phyloP scores from a whole-genome alignment of 64 coral and sea anemone genomes.

The Pachyseris speciosa region DNA sequence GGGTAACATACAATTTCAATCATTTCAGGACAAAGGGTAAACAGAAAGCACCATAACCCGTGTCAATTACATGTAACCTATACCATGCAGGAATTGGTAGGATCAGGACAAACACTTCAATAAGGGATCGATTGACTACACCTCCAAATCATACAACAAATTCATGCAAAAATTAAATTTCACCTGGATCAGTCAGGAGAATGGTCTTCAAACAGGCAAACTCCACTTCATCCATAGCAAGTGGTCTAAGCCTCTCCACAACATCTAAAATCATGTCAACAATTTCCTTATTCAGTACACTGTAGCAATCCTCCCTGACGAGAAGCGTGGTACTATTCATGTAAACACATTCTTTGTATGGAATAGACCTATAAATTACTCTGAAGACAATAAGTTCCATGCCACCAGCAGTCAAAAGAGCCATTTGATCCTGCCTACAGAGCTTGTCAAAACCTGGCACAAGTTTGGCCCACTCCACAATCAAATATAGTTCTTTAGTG shows the following conservation, averaged over 20 bases:
- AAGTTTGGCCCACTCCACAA: slow-evolving; percentile 97
- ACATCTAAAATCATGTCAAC: slow-evolving; percentile 93
- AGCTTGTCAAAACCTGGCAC: slow-evolving; percentile 92
- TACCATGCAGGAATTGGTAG: too few relatives aligned
- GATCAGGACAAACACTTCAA: too few relatives aligned
- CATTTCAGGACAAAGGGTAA: too few relatives aligned
- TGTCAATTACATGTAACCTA: too few relatives aligned
- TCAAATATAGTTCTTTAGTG: slow-evolving; percentile 81
- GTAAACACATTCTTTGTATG: slow-evolving; percentile 77
- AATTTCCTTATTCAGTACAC: slow-evolving; percentile 83
- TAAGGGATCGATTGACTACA: too few relatives aligned
- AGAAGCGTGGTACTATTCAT: slow-evolving; percentile 84
- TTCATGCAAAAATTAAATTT: neutral
- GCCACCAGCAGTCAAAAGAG: slow-evolving; percentile 81
- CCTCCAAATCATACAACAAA: neutral
- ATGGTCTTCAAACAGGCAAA: slow-evolving; percentile 97
- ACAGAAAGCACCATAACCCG: too few relatives aligned
- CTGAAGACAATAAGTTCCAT: slow-evolving; percentile 96
- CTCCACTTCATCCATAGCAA: slow-evolving; percentile 83
- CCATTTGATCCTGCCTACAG: slow-evolving; percentile 82
- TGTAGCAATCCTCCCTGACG: slow-evolving; percentile 67
- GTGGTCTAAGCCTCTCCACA: slow-evolving; percentile 71
- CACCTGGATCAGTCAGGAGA: slow-evolving; percentile 88
- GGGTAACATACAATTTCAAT: too few relatives aligned
- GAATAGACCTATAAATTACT: slow-evolving; percentile 94